Conservation (phyloP, 1,140 invertebrate species). For the Lerema accius region DNA sequence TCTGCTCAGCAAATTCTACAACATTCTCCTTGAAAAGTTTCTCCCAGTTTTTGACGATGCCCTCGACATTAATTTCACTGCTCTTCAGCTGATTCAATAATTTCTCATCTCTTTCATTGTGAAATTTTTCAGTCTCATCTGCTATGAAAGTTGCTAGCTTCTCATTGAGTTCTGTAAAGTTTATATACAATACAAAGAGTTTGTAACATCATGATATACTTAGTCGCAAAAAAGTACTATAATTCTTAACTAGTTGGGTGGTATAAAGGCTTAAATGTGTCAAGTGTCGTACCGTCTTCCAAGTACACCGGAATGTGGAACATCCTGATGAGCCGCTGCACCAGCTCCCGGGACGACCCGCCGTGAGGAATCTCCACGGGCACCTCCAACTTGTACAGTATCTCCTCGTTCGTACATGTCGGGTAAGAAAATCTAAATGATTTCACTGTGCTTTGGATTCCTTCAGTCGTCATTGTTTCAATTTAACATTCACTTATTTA, state of each 20-base stretch:
- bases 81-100: constrained; percentile 76
- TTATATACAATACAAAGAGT: too few relatives aligned
- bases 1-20: constrained; percentile 86
- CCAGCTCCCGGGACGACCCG: constrained; percentile 85
- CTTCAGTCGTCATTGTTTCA: constrained; percentile 68
- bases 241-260: too few relatives aligned
- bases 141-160: constrained; percentile 80
- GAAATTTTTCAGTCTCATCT: constrained; percentile 81
- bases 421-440: constrained; percentile 84
- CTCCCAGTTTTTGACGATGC: constrained; percentile 76
- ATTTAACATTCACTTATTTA: too few relatives aligned
- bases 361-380: constrained; percentile 85
- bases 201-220: too few relatives aligned
- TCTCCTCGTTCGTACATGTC: constrained; percentile 83
- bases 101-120: constrained; percentile 83
- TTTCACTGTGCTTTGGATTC: constrained; percentile 70
- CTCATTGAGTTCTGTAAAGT: constrained; percentile 77
- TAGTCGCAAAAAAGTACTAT: too few relatives aligned
- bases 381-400: constrained; percentile 83
- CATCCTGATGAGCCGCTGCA: constrained; percentile 86
- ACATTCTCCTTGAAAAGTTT: constrained; percentile 80
- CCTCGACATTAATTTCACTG: constrained; percentile 70
- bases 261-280: too few relatives aligned
- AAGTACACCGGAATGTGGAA: constrained; percentile 89
- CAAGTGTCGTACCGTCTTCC: constrained; percentile 83